Base-by-base conservation (phyloP, 2,888 invertebrate genomes). In the Lobophora halterata region DNA sequence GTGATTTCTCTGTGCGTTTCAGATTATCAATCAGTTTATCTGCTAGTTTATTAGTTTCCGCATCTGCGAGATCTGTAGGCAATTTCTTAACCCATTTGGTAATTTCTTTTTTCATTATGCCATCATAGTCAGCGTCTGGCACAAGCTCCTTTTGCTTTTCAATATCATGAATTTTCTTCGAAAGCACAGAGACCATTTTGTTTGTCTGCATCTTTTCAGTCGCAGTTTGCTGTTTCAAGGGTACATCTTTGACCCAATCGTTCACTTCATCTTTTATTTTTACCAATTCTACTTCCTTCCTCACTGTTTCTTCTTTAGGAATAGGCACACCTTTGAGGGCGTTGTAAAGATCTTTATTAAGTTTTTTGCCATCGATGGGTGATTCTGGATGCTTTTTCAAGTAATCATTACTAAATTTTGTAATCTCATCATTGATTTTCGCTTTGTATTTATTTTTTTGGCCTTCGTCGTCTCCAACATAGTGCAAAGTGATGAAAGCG, bases 401-500 rank as follows among this genome's bases (percentile, higher is more conserved):
- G 48, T 73, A 76, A 20, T 71, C 54, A 25, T 63, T 51, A 40
- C 71, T 71, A 46, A 78, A 81, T 44, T 57, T 58, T 18, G 51
- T 49, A 0, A 80, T 55, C 55, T 64, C 66, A 12, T 65, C 44
- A 0, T 38, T 43, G 11, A 81, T 66, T 53, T 66, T 71, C 2
- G 39, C 46, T 44, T 61, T 71, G 5, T 63, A 65, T 45, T 55
- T 62, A 1, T 47, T 40, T 49, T 49, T 65, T 24, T 56, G 35
- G 10, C 57, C 45, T 12, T 57, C 46, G 28, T 69, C 50, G 1
- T 51, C 46, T 3, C 60, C 58, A 1, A 60, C 39, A 46, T 61
- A 71, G 44, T 69, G 59, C 27, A 80, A 54, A 32, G 68, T 68
- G 5, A 81, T 65, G 44, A 70, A 81, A 6, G 77, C 73, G 30